A percentile compares a stretch with the other conserved stretches of the same genome.
These are phyloP conservation scores for Talpa occidentalis DNA, from an alignment of 2,113 vertebrate species.

Conservation along the genomic window DNA sequence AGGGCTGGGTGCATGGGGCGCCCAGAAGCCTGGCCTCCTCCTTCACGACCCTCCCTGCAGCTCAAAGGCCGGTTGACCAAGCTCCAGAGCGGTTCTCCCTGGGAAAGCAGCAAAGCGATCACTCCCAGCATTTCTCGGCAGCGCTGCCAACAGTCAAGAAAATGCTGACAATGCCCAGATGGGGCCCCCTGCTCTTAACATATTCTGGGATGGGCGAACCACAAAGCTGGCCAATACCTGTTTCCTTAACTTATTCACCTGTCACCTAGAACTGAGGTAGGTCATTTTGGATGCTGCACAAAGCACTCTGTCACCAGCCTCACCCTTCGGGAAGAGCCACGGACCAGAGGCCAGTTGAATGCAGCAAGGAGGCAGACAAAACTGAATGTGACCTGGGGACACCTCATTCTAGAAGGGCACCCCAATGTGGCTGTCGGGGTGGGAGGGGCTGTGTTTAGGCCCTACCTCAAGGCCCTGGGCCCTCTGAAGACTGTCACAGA, in stretches of 20 bases:
- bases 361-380: background rate
- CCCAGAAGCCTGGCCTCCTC: background rate
- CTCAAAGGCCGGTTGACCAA: background rate
- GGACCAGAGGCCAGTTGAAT: accelerated
- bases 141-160: background rate
- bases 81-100: background rate
- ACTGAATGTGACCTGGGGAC: accelerated
- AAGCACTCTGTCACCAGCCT: background rate
- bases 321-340: background rate
- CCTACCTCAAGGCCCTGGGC: background rate
- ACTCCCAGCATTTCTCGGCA: background rate
- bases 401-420: background rate
- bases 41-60: accelerated
- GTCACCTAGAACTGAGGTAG: background rate
- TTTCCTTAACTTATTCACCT: background rate
- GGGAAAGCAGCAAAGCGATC: background rate
- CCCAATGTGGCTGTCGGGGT: background rate
- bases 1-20: accelerated
- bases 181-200: background rate
- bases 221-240: background rate
- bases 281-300: background rate
- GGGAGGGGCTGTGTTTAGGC: background rate
- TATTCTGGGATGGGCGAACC: background rate
- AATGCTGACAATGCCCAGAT: no score
- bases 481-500: background rate